Base-by-base conservation (phyloP, 1,140 invertebrate species). In the Eulimnadia texana region DNA sequence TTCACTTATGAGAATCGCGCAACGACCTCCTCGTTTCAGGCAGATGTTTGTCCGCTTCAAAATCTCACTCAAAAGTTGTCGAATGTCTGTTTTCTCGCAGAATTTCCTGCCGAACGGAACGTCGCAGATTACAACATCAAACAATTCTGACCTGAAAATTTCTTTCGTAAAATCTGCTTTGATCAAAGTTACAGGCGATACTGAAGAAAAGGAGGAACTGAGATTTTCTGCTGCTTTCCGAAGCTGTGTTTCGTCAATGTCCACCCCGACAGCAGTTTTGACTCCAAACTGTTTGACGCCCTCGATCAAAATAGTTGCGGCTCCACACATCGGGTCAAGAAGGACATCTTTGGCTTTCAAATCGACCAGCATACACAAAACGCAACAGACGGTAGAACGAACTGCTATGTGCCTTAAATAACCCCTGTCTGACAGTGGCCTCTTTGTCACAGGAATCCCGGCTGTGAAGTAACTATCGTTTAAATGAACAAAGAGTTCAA, bases 91-190 rank as follows among this genome's bases (percentile, higher is more conserved):
- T 16, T 47, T 13, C n/a, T 19, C 49, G 2, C 54, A 24, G 24
- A 63, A 59, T 23, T 65, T 65, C 19, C 64, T 24, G n/a, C 64
- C 64, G 50, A 65, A 65, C 3, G 64, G 64, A 29, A 65, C 50
- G 50, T 65, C 64, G 53, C 61, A 63, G 10, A 65, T 16, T 19
- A 65, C 33, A 9, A 53, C 58, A 42, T 63, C 58, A 62, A 65
- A 58, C 20, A 13, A 22, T 9, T 29, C 13, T 25, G 53, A 47
- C 52, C 13, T 25, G 13, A 65, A 47, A 52, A 42, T 20, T 3
- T 51, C 28, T 25, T 47, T 51, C 13, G 52, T 23, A 3, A 50
- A 51, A 63, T 64, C 63, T 2, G 60, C 60, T 3, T 23, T 20
- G 9, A 63, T 20, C 20, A 64, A 49, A n/a, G 3, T 47, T 16